Evolutionary conservation across 2,888 invertebrate species (phyloP).

Genomic region (Tipula confusa): DNA sequence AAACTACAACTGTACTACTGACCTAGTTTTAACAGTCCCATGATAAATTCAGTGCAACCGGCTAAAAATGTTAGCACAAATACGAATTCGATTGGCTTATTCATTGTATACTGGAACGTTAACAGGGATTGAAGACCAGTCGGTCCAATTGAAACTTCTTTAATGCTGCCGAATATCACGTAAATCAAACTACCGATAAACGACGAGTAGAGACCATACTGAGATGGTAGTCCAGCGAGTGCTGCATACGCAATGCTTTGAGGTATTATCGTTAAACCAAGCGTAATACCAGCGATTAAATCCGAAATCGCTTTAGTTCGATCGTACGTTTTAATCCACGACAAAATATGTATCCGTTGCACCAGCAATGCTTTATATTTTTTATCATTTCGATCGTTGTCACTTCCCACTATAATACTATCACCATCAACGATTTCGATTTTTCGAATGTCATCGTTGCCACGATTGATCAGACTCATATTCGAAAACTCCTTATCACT

Average conservation of each 20-base stretch:
- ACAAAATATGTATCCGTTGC: slow-evolving; percentile 54
- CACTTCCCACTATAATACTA: not conserved
- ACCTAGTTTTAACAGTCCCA: slow-evolving; percentile 81
- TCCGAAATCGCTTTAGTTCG: slow-evolving; percentile 69
- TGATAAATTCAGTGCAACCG: slow-evolving; percentile 70
- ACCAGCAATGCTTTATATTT: not conserved
- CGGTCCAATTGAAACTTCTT: slow-evolving; percentile 85
- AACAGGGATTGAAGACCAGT: slow-evolving; percentile 89
- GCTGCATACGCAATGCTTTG: slow-evolving; percentile 90
- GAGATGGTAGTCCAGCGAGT: slow-evolving; percentile 76
- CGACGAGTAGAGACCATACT: slow-evolving; percentile 90
- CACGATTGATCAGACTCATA: not conserved
- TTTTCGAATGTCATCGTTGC: not conserved
- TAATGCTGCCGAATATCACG: slow-evolving; percentile 79
- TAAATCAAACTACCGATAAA: slow-evolving; percentile 82
- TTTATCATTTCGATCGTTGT: not conserved
- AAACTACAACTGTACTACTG: slow-evolving; percentile 41
- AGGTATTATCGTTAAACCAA: slow-evolving; percentile 88
- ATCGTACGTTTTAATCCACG: slow-evolving; percentile 67
- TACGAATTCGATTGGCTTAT: slow-evolving; percentile 66
- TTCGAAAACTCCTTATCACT: not conserved
- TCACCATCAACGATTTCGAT: not conserved
- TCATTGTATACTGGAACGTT: slow-evolving; percentile 67
- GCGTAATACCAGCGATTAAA: slow-evolving; percentile 80
- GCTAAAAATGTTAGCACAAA: slow-evolving; percentile 72